These are phyloP conservation scores for Nasonia oneida DNA, from an alignment of 2,888 invertebrate species.

Conservation along the genomic window DNA sequence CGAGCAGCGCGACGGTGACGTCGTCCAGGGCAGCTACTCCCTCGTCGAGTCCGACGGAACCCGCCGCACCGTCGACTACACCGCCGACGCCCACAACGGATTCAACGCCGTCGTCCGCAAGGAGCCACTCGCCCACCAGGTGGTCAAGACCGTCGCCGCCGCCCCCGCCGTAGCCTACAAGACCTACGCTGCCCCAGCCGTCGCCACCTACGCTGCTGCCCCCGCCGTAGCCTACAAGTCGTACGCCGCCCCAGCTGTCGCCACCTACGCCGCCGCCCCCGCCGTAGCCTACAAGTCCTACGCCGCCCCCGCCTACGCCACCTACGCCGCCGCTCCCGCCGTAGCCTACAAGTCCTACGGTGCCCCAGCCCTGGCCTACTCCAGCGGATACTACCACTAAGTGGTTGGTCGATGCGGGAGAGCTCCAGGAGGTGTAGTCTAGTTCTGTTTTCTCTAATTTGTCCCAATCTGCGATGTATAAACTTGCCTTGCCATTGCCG, in stretches of 20 bases:
- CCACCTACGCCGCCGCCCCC: not conserved
- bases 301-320: slow-evolving; percentile 12
- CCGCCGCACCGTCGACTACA: slow-evolving; percentile 68
- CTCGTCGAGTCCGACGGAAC: slow-evolving; percentile 69
- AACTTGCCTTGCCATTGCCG: not conserved
- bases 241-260: not conserved
- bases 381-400: slow-evolving; percentile 18
- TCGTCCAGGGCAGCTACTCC: slow-evolving; percentile 69
- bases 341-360: slow-evolving; percentile 4
- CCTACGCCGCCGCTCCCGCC: slow-evolving; percentile 9
- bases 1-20: slow-evolving; percentile 69
- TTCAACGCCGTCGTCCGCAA: slow-evolving; percentile 71
- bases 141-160: slow-evolving; percentile 67
- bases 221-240: slow-evolving; percentile 8
- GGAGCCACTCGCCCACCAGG: slow-evolving; percentile 65
- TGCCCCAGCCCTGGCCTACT: slow-evolving; percentile 22
- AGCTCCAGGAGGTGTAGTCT: not conserved
- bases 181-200: slow-evolving; percentile 76
- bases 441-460: not conserved
- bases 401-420: too few relatives aligned
- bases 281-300: not conserved
- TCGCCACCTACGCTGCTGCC: slow-evolving; percentile 67
- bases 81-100: slow-evolving; percentile 68
- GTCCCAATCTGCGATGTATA: not conserved
- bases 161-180: slow-evolving; percentile 75